phyloP scores from a whole-genome alignment of 2,113 vertebrate genomes.

The Oreochromis spilurus region DNA sequence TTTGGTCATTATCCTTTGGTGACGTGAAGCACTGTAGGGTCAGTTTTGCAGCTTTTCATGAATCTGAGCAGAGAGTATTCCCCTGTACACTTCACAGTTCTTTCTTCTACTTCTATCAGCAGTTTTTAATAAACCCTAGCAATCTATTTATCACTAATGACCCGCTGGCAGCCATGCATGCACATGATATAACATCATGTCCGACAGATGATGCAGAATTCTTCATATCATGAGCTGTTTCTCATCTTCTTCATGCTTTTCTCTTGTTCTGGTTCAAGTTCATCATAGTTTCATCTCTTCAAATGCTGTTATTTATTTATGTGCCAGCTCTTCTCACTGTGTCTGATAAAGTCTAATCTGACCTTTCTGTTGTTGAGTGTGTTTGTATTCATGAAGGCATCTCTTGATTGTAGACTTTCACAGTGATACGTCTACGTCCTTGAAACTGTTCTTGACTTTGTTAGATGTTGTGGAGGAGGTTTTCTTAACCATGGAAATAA shows the following conservation, averaged over 20 bases:
- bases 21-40: not conserved
- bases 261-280: not conserved
- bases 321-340: not conserved
- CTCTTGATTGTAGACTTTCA: not conserved
- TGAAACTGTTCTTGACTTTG: not conserved
- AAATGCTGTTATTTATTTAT: not conserved
- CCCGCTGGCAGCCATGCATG: not conserved
- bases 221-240: not conserved
- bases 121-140: not conserved
- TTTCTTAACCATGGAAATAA: not conserved
- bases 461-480: not conserved
- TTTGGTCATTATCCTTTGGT: rapidly evolving
- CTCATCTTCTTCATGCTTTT: not conserved
- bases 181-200: rapidly evolving
- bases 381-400: not conserved
- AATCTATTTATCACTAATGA: not conserved
- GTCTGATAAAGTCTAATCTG: not conserved
- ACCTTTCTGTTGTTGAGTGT: not conserved
- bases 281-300: not conserved
- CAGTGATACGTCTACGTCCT: not conserved
- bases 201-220: not conserved
- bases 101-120: not conserved
- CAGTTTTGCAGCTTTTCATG: not conserved
- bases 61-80: not conserved
- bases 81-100: not conserved